Evolutionary conservation across 1,140 invertebrate species (phyloP).

Genomic region (Leptopilina boulardi): DNA sequence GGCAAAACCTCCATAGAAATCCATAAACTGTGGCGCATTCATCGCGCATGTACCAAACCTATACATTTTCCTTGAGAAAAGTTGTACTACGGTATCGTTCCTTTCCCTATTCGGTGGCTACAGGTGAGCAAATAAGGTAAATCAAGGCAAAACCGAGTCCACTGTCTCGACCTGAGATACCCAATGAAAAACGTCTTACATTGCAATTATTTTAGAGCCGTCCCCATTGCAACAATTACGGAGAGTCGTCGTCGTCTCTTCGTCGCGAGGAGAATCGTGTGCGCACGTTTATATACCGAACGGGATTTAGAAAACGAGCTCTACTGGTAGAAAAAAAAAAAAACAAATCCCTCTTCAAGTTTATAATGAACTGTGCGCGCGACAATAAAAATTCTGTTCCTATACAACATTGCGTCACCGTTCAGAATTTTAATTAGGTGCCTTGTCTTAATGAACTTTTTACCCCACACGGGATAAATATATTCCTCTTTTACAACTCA

Average conservation of each 20-base stretch:
- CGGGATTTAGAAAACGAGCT: conserved; percentile 28
- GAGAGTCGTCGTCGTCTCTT: too few species aligned
- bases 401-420: conserved; percentile 24
- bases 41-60: conserved; percentile 11
- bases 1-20: conserved; percentile 20
- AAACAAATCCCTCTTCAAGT: conserved; percentile 3
- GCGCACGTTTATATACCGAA: background rate
- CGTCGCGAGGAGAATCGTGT: conserved; percentile 18
- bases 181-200: conserved; percentile 24
- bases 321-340: too few species aligned
- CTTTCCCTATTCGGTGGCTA: conserved; percentile 31
- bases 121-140: conserved; percentile 31
- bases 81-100: conserved; percentile 24
- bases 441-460: conserved; percentile 13
- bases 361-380: background rate
- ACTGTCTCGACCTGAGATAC: conserved; percentile 11
- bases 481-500: background rate
- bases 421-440: conserved; percentile 18
- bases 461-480: background rate
- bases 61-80: conserved; percentile 27
- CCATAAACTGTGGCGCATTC: background rate
- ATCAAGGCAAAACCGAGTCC: conserved; percentile 31
- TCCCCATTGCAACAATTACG: conserved; percentile 32
- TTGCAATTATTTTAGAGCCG: conserved; percentile 29
- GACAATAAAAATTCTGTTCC: conserved; percentile 25